Conservation (phyloP, 2,113 vertebrate genomes). For the Verasper variegatus region DNA sequence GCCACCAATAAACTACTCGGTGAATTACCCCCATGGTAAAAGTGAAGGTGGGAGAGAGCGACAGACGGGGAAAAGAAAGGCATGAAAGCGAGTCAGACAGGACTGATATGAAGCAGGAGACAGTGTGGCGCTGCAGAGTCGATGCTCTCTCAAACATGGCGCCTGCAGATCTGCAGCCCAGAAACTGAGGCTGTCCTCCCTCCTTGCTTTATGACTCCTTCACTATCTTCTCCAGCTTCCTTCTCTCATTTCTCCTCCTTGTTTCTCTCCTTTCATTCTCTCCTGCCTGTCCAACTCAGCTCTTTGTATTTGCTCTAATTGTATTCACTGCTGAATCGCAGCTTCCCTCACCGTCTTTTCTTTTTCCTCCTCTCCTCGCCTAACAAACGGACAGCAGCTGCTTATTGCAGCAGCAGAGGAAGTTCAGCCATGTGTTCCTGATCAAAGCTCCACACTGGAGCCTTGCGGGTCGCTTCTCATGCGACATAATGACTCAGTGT, state of each 20-base stretch:
- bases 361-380: conserved; percentile 17
- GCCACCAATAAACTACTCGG: conserved; percentile 59
- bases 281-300: neutral
- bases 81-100: conserved; percentile 19
- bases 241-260: conserved; percentile 25
- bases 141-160: conserved; percentile 61
- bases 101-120: conserved; percentile 37
- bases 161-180: conserved; percentile 44
- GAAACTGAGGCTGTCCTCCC: conserved; percentile 16
- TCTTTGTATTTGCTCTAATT: conserved; percentile 8
- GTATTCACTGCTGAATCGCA: conserved; percentile 2
- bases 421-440: conserved; percentile 70
- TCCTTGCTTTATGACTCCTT: conserved; percentile 22
- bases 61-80: conserved; percentile 36
- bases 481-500: conserved; percentile 26
- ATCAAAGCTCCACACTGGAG: conserved; percentile 59
- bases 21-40: conserved; percentile 61
- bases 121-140: conserved; percentile 45
- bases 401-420: conserved; percentile 49
- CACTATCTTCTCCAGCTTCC: neutral
- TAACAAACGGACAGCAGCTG: conserved; percentile 64
- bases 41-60: conserved; percentile 26
- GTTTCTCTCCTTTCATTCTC: conserved; percentile 25
- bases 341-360: conserved; percentile 19
- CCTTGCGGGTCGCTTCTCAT: conserved; percentile 49